Evolutionary conservation across 35 echinoderm and acorn worm species (phyloP).

Genomic region (Heliocidaris erythrogramma): DNA sequence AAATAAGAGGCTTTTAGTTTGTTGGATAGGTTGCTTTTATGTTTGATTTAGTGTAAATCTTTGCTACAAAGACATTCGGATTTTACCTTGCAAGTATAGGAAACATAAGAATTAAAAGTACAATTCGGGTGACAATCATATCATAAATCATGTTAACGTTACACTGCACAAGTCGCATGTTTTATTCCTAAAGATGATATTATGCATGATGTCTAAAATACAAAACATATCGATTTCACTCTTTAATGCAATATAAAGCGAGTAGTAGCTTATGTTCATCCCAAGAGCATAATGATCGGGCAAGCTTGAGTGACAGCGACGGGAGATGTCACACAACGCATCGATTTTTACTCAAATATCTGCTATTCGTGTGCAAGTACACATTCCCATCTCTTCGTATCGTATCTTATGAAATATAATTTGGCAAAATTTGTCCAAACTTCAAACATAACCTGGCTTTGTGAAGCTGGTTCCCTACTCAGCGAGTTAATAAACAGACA

Average conservation of each 20-base stretch:
- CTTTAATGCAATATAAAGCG: not conserved
- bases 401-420: not conserved
- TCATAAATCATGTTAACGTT: not conserved
- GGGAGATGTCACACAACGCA: not conserved
- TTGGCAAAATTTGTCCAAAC: not conserved
- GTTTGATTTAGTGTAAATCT: not conserved
- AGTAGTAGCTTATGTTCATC: not conserved
- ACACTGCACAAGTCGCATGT: not conserved
- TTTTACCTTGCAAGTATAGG: not conserved
- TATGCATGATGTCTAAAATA: not conserved
- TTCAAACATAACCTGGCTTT: not conserved
- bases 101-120: not conserved
- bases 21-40: not conserved
- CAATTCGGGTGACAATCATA: not conserved
- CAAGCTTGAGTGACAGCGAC: not conserved
- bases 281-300: not conserved
- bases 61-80: not conserved
- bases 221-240: not conserved
- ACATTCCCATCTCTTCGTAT: not conserved
- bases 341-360: slow-evolving; percentile 12
- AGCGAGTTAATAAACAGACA: not conserved
- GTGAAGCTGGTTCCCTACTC: not conserved
- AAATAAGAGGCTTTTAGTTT: not conserved
- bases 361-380: not conserved
- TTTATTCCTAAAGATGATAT: not conserved